Evolutionary conservation across 2,113 vertebrate species (phyloP).

Genomic region (Prinia subflava): DNA sequence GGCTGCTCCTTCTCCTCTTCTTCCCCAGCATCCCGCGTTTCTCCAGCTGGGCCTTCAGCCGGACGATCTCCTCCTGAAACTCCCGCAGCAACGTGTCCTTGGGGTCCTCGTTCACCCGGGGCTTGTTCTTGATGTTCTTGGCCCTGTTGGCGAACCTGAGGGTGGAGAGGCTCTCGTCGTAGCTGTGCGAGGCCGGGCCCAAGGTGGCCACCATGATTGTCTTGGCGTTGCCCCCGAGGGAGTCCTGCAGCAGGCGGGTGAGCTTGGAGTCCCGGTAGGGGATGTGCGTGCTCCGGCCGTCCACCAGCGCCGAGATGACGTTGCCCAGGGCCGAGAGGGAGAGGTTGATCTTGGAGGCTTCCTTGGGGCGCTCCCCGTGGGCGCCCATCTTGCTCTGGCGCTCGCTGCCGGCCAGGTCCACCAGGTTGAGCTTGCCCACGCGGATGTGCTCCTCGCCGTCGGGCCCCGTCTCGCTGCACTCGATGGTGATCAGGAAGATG

Average conservation of each 20-base stretch:
- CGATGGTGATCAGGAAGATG: slow-evolving; percentile 90
- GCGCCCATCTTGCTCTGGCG: slow-evolving; percentile 86
- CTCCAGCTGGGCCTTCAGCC: slow-evolving; percentile 92
- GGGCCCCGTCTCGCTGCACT: slow-evolving; percentile 87
- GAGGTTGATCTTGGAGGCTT: slow-evolving; percentile 95
- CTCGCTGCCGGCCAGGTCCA: slow-evolving; percentile 94
- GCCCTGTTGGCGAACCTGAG: slow-evolving; percentile 92
- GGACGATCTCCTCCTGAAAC: slow-evolving; percentile 92
- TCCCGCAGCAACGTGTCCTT: slow-evolving; percentile 93
- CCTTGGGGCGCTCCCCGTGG: slow-evolving; percentile 85
- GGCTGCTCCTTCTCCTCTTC: slow-evolving; percentile 83
- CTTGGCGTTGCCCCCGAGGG: slow-evolving; percentile 92
- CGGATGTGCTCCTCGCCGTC: slow-evolving; percentile 94
- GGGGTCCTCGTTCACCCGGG: slow-evolving; percentile 93
- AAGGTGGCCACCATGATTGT: slow-evolving; percentile 96
- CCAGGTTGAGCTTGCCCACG: slow-evolving; percentile 95
- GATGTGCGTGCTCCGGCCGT: slow-evolving; percentile 88
- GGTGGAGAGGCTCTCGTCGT: slow-evolving; percentile 90
- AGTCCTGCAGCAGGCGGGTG: slow-evolving; percentile 94
- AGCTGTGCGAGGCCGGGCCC: slow-evolving; percentile 87
- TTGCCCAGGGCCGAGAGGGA: slow-evolving; percentile 94
- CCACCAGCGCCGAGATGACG: slow-evolving; percentile 92
- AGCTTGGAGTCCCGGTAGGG: slow-evolving; percentile 98
- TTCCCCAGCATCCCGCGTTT: slow-evolving; percentile 83
- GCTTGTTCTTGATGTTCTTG: slow-evolving; percentile 97